Evolutionary conservation across 2,888 invertebrate species (phyloP), one percentile per base, ranked within the genome.

Genomic region (Masnerella sp.): DNA sequence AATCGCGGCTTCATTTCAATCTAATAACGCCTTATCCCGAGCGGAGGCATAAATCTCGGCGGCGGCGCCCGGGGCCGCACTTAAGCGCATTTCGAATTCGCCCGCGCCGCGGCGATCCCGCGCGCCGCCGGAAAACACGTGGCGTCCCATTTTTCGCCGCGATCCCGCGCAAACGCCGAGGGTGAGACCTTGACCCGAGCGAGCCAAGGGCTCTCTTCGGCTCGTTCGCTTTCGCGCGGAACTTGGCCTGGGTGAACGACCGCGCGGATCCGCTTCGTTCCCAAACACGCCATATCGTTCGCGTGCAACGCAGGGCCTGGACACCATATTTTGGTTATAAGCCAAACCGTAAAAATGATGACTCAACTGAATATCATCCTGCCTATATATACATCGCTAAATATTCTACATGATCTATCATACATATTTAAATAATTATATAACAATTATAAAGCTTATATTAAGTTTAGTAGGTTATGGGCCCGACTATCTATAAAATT

Each of bases 171-270:
- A 61, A 47, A 77, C 75, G 68, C 62, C 70, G 76, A 75, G 74
- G 78, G 76, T 64, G 79, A 77, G 83, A 81, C 82, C 84, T 83
- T 83, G 83, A 84, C 82, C 82, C 80, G 51, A 36, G 73, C 74
- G 75, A 70, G 77, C 78, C 76, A 79, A 81, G 81, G 80, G 84
- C 83, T 81, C 83, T 80, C 82, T 83, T 80, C 81, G 85, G 81
- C 82, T 79, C n/a, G 75, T 78, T 78, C 78, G 78, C 62, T 74
- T 78, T 78, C 77, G 61, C 78, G 68, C 58, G 59, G n/a, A n/a
- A n/a, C 65, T 45, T 59, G 45, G 45, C 20, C 15, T 32, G 52
- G 61, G 64, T 51, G 52, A 58, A 64, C 52, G 58, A 64, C 64
- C 64, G 36, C 40, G 9, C 11, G 17, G 20, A 30, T n/a, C 12